These are phyloP conservation scores for Diarsia dahlii DNA, from an alignment of 2,888 invertebrate species.

Conservation along the genomic window DNA sequence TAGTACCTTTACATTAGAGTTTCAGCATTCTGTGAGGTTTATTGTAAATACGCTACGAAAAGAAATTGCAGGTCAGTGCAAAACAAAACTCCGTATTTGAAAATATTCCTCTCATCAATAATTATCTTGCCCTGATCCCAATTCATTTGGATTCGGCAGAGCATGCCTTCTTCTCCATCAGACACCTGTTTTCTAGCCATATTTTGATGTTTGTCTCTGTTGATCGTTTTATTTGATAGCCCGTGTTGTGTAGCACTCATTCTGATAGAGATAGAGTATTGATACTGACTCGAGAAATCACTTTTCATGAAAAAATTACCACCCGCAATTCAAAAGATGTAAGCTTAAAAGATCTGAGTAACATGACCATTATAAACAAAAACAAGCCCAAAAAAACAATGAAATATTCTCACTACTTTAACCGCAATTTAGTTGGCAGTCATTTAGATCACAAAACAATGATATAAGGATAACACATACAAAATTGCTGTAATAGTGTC, in stretches of 20 bases:
- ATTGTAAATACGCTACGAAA: background rate
- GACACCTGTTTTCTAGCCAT: too few relatives aligned
- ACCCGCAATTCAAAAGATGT: background rate
- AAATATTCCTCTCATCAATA: background rate
- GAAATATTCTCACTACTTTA: conserved; percentile 32
- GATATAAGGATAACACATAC: conserved; percentile 57
- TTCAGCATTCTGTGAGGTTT: background rate
- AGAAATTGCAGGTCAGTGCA: background rate
- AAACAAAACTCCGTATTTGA: background rate
- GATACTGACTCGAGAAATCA: background rate
- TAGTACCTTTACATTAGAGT: background rate
- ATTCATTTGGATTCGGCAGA: too few relatives aligned
- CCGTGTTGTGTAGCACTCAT: background rate
- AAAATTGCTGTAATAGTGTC: conserved; percentile 45
- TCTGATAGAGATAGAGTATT: background rate
- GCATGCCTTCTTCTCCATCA: too few relatives aligned
- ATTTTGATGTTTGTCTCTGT: too few relatives aligned
- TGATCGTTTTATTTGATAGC: background rate
- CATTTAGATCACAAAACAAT: conserved; percentile 56
- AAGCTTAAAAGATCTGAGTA: background rate
- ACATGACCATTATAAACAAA: conserved; percentile 5
- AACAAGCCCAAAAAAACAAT: conserved; percentile 34
- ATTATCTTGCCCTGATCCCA: too few relatives aligned
- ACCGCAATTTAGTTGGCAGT: conserved; percentile 39
- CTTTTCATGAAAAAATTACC: background rate